These are phyloP conservation scores for Candidula unifasciata DNA, from an alignment of 2,888 invertebrate genomes.

Conservation along the genomic window DNA sequence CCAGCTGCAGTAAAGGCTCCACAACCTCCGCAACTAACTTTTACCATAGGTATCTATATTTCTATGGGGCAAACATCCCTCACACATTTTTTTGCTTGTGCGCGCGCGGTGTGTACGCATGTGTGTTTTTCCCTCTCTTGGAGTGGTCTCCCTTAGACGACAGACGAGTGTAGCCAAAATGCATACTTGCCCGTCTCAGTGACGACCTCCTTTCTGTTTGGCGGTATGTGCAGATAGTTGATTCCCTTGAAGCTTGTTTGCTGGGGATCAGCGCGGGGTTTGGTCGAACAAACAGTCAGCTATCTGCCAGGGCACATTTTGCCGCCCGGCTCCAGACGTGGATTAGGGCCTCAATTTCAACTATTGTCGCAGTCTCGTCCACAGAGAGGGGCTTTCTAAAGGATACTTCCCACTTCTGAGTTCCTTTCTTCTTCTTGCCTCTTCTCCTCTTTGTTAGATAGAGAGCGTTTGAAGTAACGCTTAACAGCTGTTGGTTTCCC, in stretches of 20 bases:
- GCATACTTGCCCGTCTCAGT: constrained; percentile 5
- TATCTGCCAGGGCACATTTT: constrained; percentile 26
- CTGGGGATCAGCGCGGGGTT: constrained; percentile 28
- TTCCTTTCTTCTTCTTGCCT: background rate
- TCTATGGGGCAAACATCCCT: too few relatives aligned
- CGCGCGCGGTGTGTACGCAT: too few relatives aligned
- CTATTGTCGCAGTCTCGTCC: constrained; percentile 13
- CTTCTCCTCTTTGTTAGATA: background rate
- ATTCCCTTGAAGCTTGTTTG: constrained; percentile 45
- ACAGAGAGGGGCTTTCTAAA: background rate
- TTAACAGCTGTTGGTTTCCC: too few relatives aligned
- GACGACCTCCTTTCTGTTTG: background rate
- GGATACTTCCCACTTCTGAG: background rate
- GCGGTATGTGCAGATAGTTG: constrained; percentile 37
- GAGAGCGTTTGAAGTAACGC: background rate
- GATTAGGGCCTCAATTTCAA: constrained; percentile 16
- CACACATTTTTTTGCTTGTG: too few relatives aligned
- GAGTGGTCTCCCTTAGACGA: background rate
- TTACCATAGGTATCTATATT: too few relatives aligned
- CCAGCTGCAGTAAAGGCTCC: too few relatives aligned
- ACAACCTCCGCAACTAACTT: too few relatives aligned
- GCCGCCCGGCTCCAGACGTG: background rate
- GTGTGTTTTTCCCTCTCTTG: too few relatives aligned
- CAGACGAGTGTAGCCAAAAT: constrained; percentile 29
- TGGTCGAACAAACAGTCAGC: constrained; percentile 33